Conservation (phyloP, 2,888 invertebrate species). For the Callyntrura sp. region DNA sequence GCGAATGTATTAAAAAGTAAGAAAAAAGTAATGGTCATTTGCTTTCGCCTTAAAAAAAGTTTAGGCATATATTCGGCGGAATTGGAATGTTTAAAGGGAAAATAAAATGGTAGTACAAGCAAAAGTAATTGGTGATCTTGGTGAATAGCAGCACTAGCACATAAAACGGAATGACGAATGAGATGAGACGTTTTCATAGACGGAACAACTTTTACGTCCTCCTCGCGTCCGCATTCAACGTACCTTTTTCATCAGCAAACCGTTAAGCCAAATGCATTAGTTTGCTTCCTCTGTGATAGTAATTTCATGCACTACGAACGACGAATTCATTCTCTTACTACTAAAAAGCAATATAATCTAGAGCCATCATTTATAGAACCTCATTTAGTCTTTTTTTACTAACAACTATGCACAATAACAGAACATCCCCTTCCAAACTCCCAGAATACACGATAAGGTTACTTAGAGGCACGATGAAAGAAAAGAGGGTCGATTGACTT, state of each 20-base stretch:
- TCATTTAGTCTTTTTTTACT: slow-evolving; percentile 28
- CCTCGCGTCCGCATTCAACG: background rate
- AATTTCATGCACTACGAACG: slow-evolving; percentile 50
- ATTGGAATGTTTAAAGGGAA: slow-evolving; percentile 17
- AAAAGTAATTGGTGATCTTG: slow-evolving; percentile 50
- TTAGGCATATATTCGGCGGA: background rate
- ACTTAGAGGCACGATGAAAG: background rate
- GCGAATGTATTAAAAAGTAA: background rate
- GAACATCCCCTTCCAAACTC: background rate
- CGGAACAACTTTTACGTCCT: slow-evolving; percentile 15
- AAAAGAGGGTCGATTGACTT: slow-evolving; percentile 28
- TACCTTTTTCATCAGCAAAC: slow-evolving; percentile 24
- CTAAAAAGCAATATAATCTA: slow-evolving; percentile 7
- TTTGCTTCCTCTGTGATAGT: background rate
- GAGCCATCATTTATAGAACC: slow-evolving; percentile 20
- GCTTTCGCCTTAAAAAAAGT: background rate
- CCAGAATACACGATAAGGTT: background rate
- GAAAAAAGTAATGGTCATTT: slow-evolving; percentile 49
- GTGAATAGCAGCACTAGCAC: slow-evolving; percentile 52
- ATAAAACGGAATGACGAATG: slow-evolving; percentile 67
- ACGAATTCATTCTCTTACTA: slow-evolving; percentile 12
- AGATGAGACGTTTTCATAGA: slow-evolving; percentile 44
- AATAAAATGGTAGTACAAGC: background rate
- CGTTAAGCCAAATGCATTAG: background rate
- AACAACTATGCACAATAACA: background rate